Base-by-base conservation (phyloP, 2,113 vertebrate species). In the Aviceda subcristata region DNA sequence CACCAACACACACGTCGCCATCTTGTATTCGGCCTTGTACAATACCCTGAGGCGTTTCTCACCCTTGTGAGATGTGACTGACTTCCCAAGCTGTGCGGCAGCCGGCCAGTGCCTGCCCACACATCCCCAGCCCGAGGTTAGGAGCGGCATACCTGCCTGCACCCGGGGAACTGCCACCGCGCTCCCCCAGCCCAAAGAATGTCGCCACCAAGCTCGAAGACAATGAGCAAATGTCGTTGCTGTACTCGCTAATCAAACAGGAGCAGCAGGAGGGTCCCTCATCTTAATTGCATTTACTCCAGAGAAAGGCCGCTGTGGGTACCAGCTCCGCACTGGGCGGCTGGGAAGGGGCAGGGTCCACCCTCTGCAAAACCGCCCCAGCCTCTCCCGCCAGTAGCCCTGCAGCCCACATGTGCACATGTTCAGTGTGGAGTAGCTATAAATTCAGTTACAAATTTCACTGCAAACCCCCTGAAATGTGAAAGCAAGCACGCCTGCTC, bases 171-270 rank as follows among this genome's bases (percentile, higher is more conserved):
- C 88, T 83, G 79, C 85, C 9, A 27, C 22, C 73, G 57, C 39
- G 46, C 6, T 45, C 68, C 80, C 87, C 62, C 75, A 67, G 50
- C 38, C 59, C 51, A 43, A 96, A 91, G 92, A 97, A 96, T 97
- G 91, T 90, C 63, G 78, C 7, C 0, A 95, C 90, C 74, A 63
- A 74, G 83, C 86, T 82, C 17, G 80, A 95, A 78, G 90, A 91
- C 87, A 95, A 95, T 62, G 81, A 86, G 60, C 66, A 94, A 90
- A 82, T 90, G 84, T 79, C 4, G 2, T 66, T 80, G 68, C 41
- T 69, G 43, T 41, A 66, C 84, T 94, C 86, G 8, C 89, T 94
- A 92, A 88, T 94, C 92, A 96, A 96, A 95, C 75, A 93, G 38
- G 56, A 91, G 21, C 86, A 90, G 93, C 93, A 85, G 91, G 93